Conservation (phyloP, 2,113 vertebrate genomes). For the Climacteris rufus region DNA sequence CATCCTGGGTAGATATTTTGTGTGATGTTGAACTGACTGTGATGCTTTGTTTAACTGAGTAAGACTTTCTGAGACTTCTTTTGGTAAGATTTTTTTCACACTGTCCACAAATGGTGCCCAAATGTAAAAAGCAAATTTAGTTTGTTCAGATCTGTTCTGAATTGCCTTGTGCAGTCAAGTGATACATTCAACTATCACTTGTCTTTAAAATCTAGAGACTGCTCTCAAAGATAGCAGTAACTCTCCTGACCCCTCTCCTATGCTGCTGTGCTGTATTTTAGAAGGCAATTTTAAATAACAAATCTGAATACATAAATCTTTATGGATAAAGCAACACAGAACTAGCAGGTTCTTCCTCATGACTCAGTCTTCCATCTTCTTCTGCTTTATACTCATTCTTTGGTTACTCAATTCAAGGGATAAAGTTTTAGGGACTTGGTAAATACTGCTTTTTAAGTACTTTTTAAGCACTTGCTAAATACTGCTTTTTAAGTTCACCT, state of each 20-base stretch:
- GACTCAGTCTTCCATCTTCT: neutral
- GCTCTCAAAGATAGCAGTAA: neutral
- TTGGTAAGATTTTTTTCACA: neutral
- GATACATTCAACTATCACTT: neutral
- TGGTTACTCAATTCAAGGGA: neutral
- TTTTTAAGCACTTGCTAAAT: neutral
- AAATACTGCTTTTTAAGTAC: neutral
- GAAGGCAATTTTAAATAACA: neutral
- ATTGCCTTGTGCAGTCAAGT: neutral
- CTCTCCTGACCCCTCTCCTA: neutral
- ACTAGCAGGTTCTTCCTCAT: neutral
- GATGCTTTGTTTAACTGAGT: neutral
- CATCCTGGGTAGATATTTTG: neutral
- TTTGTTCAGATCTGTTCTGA: neutral
- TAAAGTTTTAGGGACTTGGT: neutral
- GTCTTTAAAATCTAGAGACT: neutral
- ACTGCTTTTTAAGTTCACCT: neutral
- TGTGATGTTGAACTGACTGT: neutral
- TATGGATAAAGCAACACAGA: neutral
- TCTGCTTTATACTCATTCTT: neutral
- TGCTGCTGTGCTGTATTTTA: neutral
- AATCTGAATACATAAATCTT: neutral
- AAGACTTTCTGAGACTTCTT: neutral
- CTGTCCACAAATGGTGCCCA: neutral
- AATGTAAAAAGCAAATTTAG: neutral